Conservation (phyloP, 2,797 vertebrate species). For the Halcyon chelicuti region DNA sequence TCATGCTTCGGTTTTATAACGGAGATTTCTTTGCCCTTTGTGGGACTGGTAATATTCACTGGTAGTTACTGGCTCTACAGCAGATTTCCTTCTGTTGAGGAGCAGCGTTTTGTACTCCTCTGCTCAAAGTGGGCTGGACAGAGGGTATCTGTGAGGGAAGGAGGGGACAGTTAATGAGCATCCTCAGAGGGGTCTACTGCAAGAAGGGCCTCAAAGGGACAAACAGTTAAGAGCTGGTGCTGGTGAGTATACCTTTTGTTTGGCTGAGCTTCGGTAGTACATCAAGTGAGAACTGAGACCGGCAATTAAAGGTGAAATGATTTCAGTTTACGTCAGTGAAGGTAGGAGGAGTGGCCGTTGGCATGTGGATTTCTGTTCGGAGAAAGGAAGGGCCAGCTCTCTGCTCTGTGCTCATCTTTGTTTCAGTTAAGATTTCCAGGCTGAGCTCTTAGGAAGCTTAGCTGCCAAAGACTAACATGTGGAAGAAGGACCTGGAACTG, state of each 20-base stretch:
- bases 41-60: constrained; percentile 20
- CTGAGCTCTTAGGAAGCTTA: background rate
- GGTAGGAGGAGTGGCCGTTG: background rate
- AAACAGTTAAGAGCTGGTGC: background rate
- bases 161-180: background rate
- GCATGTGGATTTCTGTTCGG: background rate
- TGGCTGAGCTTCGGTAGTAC: background rate
- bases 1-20: background rate
- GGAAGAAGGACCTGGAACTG: background rate
- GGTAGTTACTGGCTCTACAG: constrained; percentile 23
- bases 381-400: background rate
- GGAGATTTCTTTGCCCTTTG: background rate
- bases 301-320: background rate
- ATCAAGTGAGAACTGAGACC: background rate
- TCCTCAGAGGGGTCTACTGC: background rate
- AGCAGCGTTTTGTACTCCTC: constrained; percentile 20
- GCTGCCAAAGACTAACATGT: background rate
- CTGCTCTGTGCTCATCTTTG: background rate
- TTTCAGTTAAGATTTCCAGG: background rate
- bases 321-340: background rate
- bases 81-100: constrained; percentile 43
- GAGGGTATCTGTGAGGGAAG: background rate
- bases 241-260: background rate
- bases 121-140: background rate
- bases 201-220: background rate